A percentile compares a stretch with the other conserved stretches of the same genome.
These are phyloP conservation scores for Tangachromis dhanisi DNA, from an alignment of 2,113 vertebrate genomes.

Conservation along the genomic window DNA sequence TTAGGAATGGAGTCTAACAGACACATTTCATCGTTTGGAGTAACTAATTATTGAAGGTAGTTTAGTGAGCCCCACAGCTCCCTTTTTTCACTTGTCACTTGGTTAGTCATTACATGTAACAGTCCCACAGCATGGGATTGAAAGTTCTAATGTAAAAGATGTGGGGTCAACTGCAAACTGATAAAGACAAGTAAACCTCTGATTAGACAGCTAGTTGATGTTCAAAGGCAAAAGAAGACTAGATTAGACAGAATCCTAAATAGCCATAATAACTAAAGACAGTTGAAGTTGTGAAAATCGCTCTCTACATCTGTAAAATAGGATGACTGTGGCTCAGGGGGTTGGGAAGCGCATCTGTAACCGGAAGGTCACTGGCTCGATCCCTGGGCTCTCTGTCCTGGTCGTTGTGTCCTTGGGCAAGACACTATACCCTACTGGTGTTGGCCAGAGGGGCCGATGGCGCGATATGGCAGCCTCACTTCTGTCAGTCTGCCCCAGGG, in stretches of 20 bases:
- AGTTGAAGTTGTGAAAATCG: rapidly evolving
- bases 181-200: background rate
- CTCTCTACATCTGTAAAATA: background rate
- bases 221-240: background rate
- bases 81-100: background rate
- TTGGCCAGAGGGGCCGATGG: rapidly evolving
- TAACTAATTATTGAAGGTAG: background rate
- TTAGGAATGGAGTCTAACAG: background rate
- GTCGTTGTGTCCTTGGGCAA: background rate
- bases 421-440: background rate
- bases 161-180: background rate
- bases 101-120: background rate
- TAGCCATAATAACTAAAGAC: background rate
- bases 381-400: background rate
- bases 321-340: background rate
- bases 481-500: too few species aligned
- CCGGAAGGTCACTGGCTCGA: rapidly evolving
- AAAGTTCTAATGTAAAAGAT: background rate
- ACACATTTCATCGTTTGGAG: background rate
- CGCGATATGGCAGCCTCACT: too few species aligned
- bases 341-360: background rate
- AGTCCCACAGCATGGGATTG: background rate
- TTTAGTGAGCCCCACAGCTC: background rate
- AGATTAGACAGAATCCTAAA: background rate
- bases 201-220: background rate